Percentiles rank a stretch among this genome's conserved stretches.
phyloP scores from a whole-genome alignment of 2,888 invertebrate genomes.

The Taphrorychus bicolor region DNA sequence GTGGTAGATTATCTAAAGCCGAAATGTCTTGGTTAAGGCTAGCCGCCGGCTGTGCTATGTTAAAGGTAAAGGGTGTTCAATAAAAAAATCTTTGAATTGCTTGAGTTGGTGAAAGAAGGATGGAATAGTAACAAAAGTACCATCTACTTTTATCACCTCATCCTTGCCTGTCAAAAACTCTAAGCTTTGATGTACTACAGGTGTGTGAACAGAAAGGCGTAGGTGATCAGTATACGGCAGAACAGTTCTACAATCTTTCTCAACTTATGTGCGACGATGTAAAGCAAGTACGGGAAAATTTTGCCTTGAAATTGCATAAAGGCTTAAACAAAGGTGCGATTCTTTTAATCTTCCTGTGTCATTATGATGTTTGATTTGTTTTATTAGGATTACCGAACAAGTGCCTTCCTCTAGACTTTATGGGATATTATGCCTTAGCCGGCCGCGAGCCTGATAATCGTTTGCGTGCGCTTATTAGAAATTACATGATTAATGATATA shows the following conservation, averaged over 20 bases:
- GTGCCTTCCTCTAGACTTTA: slow-evolving; percentile 91
- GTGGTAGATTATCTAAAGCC: slow-evolving; percentile 77
- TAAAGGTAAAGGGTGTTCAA: slow-evolving; percentile 68
- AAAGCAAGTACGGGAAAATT: slow-evolving; percentile 75
- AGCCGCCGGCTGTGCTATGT: slow-evolving; percentile 93
- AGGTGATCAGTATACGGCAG: slow-evolving; percentile 91
- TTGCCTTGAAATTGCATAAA: slow-evolving; percentile 92
- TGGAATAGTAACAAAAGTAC: too few relatives aligned
- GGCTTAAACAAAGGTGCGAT: slow-evolving; percentile 68
- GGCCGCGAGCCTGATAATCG: slow-evolving; percentile 88
- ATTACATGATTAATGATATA: slow-evolving; percentile 89
- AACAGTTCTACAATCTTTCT: slow-evolving; percentile 94
- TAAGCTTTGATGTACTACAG: background rate
- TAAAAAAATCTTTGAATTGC: too few relatives aligned
- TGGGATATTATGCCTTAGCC: slow-evolving; percentile 81
- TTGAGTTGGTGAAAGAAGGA: too few relatives aligned
- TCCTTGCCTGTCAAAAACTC: background rate
- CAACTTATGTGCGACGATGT: slow-evolving; percentile 88
- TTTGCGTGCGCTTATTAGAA: slow-evolving; percentile 71
- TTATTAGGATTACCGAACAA: slow-evolving; percentile 78
- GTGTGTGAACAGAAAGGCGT: slow-evolving; percentile 95
- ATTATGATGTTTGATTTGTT: background rate
- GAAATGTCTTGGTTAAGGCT: slow-evolving; percentile 94
- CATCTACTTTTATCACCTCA: too few relatives aligned
- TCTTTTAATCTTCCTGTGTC: background rate